phyloP scores from a whole-genome alignment of 2,113 vertebrate species.

The Diadophis punctatus region DNA sequence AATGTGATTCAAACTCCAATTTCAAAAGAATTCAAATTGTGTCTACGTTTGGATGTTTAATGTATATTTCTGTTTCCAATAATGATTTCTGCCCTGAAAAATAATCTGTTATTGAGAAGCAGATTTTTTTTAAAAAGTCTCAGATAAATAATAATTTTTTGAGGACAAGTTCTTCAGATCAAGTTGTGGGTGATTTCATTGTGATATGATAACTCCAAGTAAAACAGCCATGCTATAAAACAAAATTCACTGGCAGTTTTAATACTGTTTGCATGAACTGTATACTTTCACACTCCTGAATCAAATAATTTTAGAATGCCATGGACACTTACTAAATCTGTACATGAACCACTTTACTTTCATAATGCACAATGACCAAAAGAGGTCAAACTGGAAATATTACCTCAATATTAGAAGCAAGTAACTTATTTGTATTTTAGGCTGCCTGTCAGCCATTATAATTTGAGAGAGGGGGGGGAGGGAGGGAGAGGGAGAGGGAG shows the following conservation, averaged over 20 bases:
- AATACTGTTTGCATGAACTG: conserved; percentile 60
- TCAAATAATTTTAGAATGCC: conserved; percentile 69
- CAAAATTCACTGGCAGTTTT: conserved; percentile 56
- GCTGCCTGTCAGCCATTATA: conserved; percentile 25
- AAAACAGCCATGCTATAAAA: conserved; percentile 51
- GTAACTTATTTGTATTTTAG: conserved; percentile 11
- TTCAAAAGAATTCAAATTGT: not conserved
- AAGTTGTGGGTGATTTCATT: conserved; percentile 64
- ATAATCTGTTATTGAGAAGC: not conserved
- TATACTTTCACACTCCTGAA: conserved; percentile 65
- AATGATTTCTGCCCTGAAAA: not conserved
- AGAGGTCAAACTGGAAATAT: conserved; percentile 58
- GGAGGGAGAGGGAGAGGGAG: not conserved
- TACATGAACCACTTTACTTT: conserved; percentile 74
- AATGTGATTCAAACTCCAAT: not conserved
- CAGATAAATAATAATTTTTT: not conserved
- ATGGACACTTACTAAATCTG: conserved; percentile 75
- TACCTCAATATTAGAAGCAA: conserved; percentile 46
- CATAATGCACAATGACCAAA: conserved; percentile 67
- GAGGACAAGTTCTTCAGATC: conserved; percentile 14
- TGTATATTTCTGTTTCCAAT: not conserved
- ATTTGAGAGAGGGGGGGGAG: not conserved
- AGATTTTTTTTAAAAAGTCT: not conserved
- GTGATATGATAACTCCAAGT: conserved; percentile 43
- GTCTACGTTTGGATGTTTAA: not conserved